Evolutionary conservation across 2,797 vertebrate genomes (phyloP), one percentile per base, ranked within the genome.

Genomic region (Chelon labrosus): DNA sequence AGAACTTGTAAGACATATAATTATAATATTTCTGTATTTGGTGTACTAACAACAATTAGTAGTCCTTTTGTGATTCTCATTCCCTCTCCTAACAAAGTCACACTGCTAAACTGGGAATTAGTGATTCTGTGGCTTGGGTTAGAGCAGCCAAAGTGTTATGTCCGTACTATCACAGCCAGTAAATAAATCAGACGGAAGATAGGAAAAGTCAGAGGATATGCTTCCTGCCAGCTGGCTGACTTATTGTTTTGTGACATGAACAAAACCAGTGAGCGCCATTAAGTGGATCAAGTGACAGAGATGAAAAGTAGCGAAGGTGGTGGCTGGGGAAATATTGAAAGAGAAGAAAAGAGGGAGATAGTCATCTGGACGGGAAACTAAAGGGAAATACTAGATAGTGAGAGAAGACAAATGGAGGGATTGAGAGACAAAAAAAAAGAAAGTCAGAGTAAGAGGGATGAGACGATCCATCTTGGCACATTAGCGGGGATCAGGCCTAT

Each of bases 381-480:
- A 75, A 59, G 37, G 67, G 41, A 72, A 85, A 62, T 8, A 19
- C n/a, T 52, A 79, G 69, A 52, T 0, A 47, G 59, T 25, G 35
- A 63, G 59, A 39, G 25, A n/a, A 71, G 76, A 73, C 53, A 55
- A 55, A 72, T 56, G 25, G 53, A 62, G 46, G 55, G 50, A 74
- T 9, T 2, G 58, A 50, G 53, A 76, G 31, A 51, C 41, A 62
- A 62, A 84, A 41, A 22, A 50, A 70, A 64, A 73, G 74, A 64
- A 60, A 84, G 72, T 72, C 54, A 19, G 61, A 79, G 64, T 93
- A 73, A 7, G 88, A 85, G 90, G 94, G 94, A 96, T 96, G 95
- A 95, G 94, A 95, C 90, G 85, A 97, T 97, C 95, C 94, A 97
- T 97, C 96, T 96, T 93, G 90, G 94, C 91, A 95, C 95, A 96